A percentile compares a stretch with the other conserved stretches of the same genome.
Evolutionary conservation across 2,113 vertebrate species (phyloP).

Genomic region (Osmerus mordax): DNA sequence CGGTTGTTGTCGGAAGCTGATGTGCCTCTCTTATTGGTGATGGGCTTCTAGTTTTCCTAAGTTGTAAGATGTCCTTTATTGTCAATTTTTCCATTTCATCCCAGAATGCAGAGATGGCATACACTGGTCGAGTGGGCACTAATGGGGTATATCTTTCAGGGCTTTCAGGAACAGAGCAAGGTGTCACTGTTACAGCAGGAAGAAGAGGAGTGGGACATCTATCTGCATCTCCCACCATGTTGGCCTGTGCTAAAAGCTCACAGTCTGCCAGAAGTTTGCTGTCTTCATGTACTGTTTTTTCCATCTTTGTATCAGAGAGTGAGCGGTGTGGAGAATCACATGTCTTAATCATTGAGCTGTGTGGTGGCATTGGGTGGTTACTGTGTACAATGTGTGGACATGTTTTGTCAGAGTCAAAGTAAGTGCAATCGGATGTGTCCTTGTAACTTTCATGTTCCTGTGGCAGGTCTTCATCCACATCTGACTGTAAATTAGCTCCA

Average conservation of each 20-base stretch:
- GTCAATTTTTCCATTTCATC: conserved; percentile 78
- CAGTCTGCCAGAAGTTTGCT: background rate
- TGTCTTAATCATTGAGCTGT: conserved; percentile 11
- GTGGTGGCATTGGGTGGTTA: conserved; percentile 26
- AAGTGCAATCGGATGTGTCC: background rate
- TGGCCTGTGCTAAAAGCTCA: conserved; percentile 14
- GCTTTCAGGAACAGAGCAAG: conserved; percentile 29
- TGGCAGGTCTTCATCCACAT: background rate
- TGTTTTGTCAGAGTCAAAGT: conserved; percentile 8
- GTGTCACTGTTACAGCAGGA: conserved; percentile 37
- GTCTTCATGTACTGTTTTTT: conserved; percentile 15
- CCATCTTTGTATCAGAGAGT: background rate
- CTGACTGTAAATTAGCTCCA: conserved; percentile 1
- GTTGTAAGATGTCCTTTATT: conserved; percentile 73
- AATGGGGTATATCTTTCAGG: conserved; percentile 42
- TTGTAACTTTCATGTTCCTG: background rate
- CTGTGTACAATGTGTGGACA: conserved; percentile 20
- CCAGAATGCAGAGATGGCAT: conserved; percentile 75
- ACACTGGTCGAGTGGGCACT: conserved; percentile 54
- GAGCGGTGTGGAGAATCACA: conserved; percentile 11
- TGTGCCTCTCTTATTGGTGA: conserved; percentile 17
- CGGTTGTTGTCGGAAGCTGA: conserved; percentile 3
- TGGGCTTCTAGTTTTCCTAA: conserved; percentile 41
- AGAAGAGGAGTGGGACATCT: conserved; percentile 9
- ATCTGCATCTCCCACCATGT: conserved; percentile 13